Conservation (phyloP, 2,113 vertebrate species). For the Mesoclemmys tuberculata region DNA sequence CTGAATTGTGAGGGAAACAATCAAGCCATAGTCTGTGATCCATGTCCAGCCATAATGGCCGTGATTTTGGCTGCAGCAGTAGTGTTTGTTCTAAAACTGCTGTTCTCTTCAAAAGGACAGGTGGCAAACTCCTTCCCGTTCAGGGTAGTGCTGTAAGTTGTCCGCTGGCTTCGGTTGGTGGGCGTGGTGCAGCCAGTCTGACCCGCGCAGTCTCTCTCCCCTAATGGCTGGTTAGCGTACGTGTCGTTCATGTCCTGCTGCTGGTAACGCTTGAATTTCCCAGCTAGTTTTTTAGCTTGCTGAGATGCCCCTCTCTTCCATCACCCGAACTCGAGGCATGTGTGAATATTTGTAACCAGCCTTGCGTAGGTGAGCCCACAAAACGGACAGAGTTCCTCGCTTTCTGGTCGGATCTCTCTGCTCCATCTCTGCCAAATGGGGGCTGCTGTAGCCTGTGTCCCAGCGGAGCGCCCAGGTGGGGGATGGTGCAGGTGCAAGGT, state of each 20-base stretch:
- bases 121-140: neutral
- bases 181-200: neutral
- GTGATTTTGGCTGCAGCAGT: neutral
- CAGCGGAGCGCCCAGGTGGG: too few relatives aligned
- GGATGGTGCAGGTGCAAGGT: too few relatives aligned
- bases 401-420: too few relatives aligned
- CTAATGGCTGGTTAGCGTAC: neutral
- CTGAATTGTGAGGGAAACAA: too few relatives aligned
- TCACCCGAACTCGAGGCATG: neutral
- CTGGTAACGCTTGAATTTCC: neutral
- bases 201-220: neutral
- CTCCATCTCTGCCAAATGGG: neutral
- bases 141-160: neutral
- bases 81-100: neutral
- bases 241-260: neutral
- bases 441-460: neutral
- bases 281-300: neutral
- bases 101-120: neutral
- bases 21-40: neutral
- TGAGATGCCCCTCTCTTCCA: neutral
- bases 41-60: neutral
- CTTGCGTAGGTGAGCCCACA: neutral
- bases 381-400: too few relatives aligned
- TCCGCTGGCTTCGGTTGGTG: too few relatives aligned
- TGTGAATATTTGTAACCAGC: neutral